Conservation (phyloP, 2,888 invertebrate species). For the Cancer borealis region DNA sequence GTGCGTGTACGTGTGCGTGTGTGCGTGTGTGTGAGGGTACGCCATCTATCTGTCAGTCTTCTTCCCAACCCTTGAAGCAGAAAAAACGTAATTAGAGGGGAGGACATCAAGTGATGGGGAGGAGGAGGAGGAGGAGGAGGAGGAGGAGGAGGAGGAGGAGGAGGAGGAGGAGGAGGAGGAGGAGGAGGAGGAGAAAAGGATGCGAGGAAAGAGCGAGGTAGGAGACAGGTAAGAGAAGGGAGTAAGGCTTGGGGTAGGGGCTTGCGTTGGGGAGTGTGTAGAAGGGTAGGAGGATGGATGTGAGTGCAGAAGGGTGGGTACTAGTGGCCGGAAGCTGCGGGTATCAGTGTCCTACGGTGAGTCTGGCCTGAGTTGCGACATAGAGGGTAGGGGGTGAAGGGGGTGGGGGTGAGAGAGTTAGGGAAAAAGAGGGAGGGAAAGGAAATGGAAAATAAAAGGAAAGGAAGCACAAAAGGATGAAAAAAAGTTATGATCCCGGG, state of each 20-base stretch:
- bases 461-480: background rate
- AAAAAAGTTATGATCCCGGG: background rate
- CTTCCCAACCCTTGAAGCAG: background rate
- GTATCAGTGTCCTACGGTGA: background rate
- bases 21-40: background rate
- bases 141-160: background rate
- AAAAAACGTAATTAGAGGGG: background rate
- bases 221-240: background rate
- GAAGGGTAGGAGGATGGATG: background rate
- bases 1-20: slow-evolving; percentile 23
- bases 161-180: background rate
- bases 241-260: background rate
- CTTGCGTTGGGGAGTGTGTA: background rate
- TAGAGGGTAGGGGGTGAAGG: background rate
- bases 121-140: background rate
- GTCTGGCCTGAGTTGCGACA: background rate
- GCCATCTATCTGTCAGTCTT: background rate
- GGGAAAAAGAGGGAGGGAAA: background rate
- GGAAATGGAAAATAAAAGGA: background rate
- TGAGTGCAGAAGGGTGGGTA: background rate
- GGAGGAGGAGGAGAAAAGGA: background rate
- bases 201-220: background rate
- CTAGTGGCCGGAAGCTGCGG: background rate
- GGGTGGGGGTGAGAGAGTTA: background rate
- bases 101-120: background rate